These are phyloP conservation scores for Polyommatus iphigenia DNA, from an alignment of 2,888 invertebrate genomes.

Conservation along the genomic window DNA sequence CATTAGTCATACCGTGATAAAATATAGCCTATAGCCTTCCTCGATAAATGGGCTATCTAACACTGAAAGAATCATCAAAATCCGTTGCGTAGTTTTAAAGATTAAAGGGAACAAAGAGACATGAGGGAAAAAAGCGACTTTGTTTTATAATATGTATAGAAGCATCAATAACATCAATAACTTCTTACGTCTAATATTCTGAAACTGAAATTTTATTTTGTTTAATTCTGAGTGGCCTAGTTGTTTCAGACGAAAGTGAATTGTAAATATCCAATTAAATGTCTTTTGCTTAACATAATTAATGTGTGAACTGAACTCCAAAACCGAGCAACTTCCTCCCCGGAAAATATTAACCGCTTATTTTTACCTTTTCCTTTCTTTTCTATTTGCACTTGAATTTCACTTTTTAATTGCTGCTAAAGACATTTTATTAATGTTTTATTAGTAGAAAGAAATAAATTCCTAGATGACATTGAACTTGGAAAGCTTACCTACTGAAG, in stretches of 20 bases:
- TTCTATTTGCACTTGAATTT: slow-evolving; percentile 9
- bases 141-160: too few relatives aligned
- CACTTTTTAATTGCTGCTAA: not conserved
- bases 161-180: too few relatives aligned
- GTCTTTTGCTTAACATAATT: not conserved
- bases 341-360: slow-evolving; percentile 6
- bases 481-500: not conserved
- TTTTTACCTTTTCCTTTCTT: slow-evolving; percentile 6
- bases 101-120: too few relatives aligned
- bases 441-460: not conserved
- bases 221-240: not conserved
- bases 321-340: not conserved
- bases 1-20: too few relatives aligned
- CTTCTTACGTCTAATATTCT: too few relatives aligned
- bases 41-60: too few relatives aligned
- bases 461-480: not conserved
- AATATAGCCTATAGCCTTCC: too few relatives aligned
- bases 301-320: slow-evolving; percentile 3
- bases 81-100: too few relatives aligned
- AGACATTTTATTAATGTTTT: not conserved
- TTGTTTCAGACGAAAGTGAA: slow-evolving; percentile 1
- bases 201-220: too few relatives aligned
- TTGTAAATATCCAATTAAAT: not conserved
- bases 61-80: too few relatives aligned
- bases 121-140: too few relatives aligned